Conservation (phyloP, 2,113 vertebrate species). For the Cyanoramphus novaezelandiae region DNA sequence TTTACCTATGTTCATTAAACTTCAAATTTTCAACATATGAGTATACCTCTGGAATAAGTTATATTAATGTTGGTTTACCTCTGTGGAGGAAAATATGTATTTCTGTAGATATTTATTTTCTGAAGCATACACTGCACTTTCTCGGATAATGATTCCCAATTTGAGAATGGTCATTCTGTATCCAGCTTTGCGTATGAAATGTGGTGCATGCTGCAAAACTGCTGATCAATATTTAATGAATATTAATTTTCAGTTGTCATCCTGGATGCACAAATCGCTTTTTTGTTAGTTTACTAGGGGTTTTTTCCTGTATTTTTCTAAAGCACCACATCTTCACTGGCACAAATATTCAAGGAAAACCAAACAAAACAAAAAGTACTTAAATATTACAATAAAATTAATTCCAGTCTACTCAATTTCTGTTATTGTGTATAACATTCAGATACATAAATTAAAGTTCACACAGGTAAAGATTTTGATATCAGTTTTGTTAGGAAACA, state of each 20-base stretch:
- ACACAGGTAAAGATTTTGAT: neutral
- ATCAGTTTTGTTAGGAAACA: neutral
- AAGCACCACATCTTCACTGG: neutral
- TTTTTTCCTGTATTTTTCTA: neutral
- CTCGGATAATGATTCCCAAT: neutral
- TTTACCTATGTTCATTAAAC: neutral
- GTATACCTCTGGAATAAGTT: neutral
- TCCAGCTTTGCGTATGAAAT: neutral
- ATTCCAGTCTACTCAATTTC: neutral
- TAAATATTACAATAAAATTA: neutral
- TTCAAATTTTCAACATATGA: neutral
- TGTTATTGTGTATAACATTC: neutral
- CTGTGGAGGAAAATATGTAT: neutral
- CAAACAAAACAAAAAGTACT: neutral
- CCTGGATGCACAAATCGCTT: neutral
- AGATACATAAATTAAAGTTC: neutral
- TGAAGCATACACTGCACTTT: neutral
- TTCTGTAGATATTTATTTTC: neutral
- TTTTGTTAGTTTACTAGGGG: no score
- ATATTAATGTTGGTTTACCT: neutral
- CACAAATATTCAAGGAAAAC: neutral
- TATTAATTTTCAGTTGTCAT: neutral
- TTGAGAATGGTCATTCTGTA: neutral
- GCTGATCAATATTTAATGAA: neutral
- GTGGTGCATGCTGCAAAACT: neutral